Conservation (phyloP, 2,888 invertebrate genomes). For the Drosophila prostipennis region DNA sequence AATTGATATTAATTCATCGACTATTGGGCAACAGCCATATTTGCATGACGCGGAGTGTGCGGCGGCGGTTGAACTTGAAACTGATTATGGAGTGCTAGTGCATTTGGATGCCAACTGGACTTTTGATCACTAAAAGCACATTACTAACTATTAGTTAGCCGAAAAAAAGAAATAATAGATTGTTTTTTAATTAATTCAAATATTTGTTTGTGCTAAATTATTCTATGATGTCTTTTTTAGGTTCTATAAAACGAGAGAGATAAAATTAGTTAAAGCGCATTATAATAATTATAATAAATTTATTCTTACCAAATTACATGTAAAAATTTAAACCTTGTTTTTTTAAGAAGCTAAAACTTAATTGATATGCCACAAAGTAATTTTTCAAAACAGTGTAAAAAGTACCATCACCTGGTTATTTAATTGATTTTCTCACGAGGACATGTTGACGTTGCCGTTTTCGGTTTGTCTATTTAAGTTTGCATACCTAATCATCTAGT, state of each 20-base stretch:
- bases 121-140: not conserved
- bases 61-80: constrained; percentile 54
- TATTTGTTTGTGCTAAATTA: too few species aligned
- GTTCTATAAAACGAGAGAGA: too few species aligned
- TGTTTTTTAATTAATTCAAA: not conserved
- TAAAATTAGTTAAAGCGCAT: too few species aligned
- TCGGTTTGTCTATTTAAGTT: constrained; percentile 6
- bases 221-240: too few species aligned
- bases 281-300: too few species aligned
- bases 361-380: not conserved
- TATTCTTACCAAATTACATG: too few species aligned
- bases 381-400: too few species aligned
- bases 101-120: constrained; percentile 5
- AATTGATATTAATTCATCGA: constrained; percentile 16
- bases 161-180: not conserved
- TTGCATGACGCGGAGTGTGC: constrained; percentile 33
- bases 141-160: not conserved
- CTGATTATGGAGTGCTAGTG: constrained; percentile 32
- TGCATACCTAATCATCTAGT: constrained; percentile 2
- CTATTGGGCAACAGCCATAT: constrained; percentile 23
- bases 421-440: constrained; percentile 38
- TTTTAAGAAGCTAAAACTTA: not conserved
- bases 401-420: constrained; percentile 5
- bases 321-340: too few species aligned
- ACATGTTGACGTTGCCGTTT: constrained; percentile 11